Evolutionary conservation across 1,140 invertebrate genomes (phyloP), one percentile per base, ranked within the genome.

Genomic region (Listronotus bonariensis): DNA sequence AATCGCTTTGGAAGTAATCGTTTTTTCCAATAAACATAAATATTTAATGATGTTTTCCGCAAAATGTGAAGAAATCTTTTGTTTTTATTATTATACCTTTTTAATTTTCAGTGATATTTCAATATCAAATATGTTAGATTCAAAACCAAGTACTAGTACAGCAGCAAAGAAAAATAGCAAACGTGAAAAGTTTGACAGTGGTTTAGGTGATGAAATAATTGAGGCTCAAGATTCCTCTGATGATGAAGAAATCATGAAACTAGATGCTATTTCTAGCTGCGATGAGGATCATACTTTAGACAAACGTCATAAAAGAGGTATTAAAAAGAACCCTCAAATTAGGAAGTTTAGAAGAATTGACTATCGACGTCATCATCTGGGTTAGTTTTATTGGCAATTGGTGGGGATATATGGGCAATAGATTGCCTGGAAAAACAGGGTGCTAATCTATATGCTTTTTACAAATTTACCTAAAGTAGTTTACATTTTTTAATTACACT

Each of bases 141-240:
- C 34, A 36, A 36, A 43, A 41, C 42, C 45, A 20, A 38, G 36
- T 18, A 52, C 64, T 41, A 60, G 40, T 11, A 42, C 26, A 14
- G 10, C 57, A 11, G 31, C 43, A 38, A 55, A 59, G 38, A n/a
- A 67, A 61, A 60, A 68, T 59, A n/a, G 60, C 56, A 76, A 84
- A 74, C 72, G 83, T n/a, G 81, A 84, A 72, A 87, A 86, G 73
- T 77, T 85, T 34, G 84, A 86, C 72, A 85, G 82, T 63, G 84
- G 84, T 5, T 75, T 86, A 15, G 83, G 80, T 3, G 83, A 84
- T 48, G 80, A 81, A 53, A 71, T 76, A 10, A 41, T 71, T 9
- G 69, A 72, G 38, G 65, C 53, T 20, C 54, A 69, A 41, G 60
- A 68, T 64, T 63, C 67, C 4, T 72, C 74, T 18, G 71, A 73